Evolutionary conservation across 2,888 invertebrate species (phyloP), one percentile per base, ranked within the genome.

Genomic region (Luperina nickerlii): DNA sequence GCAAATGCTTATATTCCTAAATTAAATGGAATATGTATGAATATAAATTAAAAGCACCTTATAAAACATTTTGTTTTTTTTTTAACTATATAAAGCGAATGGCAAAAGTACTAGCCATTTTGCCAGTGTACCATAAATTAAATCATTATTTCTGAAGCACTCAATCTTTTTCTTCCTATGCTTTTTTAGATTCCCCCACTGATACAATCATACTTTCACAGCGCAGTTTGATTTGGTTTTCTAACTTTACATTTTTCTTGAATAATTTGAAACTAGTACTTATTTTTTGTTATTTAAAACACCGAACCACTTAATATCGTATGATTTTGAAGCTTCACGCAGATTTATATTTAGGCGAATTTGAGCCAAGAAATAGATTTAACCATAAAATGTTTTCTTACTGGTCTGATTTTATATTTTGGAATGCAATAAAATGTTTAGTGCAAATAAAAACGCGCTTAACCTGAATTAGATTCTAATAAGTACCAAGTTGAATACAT

Each of bases 31-130:
- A 74, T 69, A 68, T 68, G 45, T 72, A 48, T 74, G 74, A 60
- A 80, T 79, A 74, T 74, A 79, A 79, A 81, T 82, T 84, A 86
- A 68, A 87, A 88, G 88, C 88, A 88, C 88, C 88, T 60, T 78
- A 78, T 66, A 69, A 74, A 79, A 76, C 27, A 76, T 73, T 38
- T 48, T 48, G 48, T 48, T 75, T 71, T 73, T 75, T 71, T 73
- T 38, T 69, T 57, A 69, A 60, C 42, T 67, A 15, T 60, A 48
- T 76, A 74, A 62, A 65, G 67, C 68, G 70, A 62, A 45, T 62
- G 78, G 74, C 84, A 74, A 67, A 70, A 51, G 18, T 73, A 66
- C 42, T n/a, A 60, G 60, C n/a, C 60, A 62, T 71, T 48, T 38
- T 77, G 75, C 73, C 66, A 20, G 38, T 71, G 42, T 74, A 62